Evolutionary conservation across 2,113 vertebrate genomes (phyloP).

Genomic region (Perca schrenkii): DNA sequence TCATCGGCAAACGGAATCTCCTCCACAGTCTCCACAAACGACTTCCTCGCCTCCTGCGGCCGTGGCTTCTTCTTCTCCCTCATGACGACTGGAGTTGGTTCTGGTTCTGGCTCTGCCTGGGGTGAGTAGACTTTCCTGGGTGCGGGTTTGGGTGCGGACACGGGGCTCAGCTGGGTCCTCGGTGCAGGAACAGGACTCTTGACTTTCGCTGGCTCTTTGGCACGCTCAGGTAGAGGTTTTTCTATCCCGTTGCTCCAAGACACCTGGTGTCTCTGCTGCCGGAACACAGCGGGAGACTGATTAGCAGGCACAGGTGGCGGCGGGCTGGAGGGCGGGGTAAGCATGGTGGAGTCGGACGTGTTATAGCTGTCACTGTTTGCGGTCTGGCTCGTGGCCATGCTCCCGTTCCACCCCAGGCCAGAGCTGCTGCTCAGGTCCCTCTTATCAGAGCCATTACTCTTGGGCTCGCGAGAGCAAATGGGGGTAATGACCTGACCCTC

Average conservation of each 20-base stretch:
- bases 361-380: constrained; percentile 91
- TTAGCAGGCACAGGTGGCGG: constrained; percentile 92
- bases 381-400: constrained; percentile 88
- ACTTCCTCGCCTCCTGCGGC: constrained; percentile 87
- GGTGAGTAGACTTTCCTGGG: constrained; percentile 62
- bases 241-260: constrained; percentile 83
- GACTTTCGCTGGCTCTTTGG: constrained; percentile 62
- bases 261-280: constrained; percentile 83
- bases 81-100: constrained; percentile 69
- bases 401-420: constrained; percentile 92
- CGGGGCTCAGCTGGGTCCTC: constrained; percentile 70
- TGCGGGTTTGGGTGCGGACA: constrained; percentile 62
- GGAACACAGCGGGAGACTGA: constrained; percentile 92
- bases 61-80: constrained; percentile 80
- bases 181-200: constrained; percentile 67
- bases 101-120: constrained; percentile 18
- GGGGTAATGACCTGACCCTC: constrained; percentile 89
- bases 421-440: constrained; percentile 92
- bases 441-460: constrained; percentile 82
- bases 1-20: constrained; percentile 98
- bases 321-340: constrained; percentile 96
- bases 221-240: constrained; percentile 29
- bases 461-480: constrained; percentile 83
- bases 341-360: constrained; percentile 94
- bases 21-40: constrained; percentile 95